Conservation (phyloP, 1,140 invertebrate species). For the Limonius californicus region DNA sequence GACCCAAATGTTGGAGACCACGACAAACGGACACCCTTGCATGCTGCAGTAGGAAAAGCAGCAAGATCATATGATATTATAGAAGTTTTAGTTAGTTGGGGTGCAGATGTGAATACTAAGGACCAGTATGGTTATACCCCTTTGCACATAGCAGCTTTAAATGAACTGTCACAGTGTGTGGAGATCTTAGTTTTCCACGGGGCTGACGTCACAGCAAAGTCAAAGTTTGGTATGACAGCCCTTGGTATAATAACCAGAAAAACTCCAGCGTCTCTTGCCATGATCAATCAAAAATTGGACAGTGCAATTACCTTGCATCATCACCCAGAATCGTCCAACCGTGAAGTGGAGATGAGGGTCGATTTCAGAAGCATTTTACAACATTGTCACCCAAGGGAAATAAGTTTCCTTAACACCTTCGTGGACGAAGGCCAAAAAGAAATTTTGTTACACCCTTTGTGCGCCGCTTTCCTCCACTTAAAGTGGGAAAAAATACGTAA, state of each 20-base stretch:
- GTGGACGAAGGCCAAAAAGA: slow-evolving; percentile 81
- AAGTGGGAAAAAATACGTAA: slow-evolving; percentile 89
- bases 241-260: slow-evolving; percentile 77
- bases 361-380: slow-evolving; percentile 76
- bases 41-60: slow-evolving; percentile 73
- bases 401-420: slow-evolving; percentile 76
- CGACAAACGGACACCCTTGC: slow-evolving; percentile 71
- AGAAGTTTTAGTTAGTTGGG: slow-evolving; percentile 69
- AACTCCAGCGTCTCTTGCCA: slow-evolving; percentile 73
- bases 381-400: slow-evolving; percentile 73
- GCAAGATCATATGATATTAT: slow-evolving; percentile 71
- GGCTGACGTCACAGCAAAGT: slow-evolving; percentile 78
- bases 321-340: slow-evolving; percentile 67
- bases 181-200: slow-evolving; percentile 78
- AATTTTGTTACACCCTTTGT: slow-evolving; percentile 75
- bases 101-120: slow-evolving; percentile 77
- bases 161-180: slow-evolving; percentile 78
- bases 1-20: slow-evolving; percentile 72
- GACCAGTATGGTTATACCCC: slow-evolving; percentile 88
- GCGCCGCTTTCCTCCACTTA: slow-evolving; percentile 76
- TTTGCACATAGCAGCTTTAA: slow-evolving; percentile 79
- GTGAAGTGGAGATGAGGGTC: slow-evolving; percentile 75
- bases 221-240: slow-evolving; percentile 77
- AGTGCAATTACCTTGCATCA: slow-evolving; percentile 73
- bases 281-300: slow-evolving; percentile 72